Base-by-base conservation (phyloP, 2,797 vertebrate species). In the Pterois miles region DNA sequence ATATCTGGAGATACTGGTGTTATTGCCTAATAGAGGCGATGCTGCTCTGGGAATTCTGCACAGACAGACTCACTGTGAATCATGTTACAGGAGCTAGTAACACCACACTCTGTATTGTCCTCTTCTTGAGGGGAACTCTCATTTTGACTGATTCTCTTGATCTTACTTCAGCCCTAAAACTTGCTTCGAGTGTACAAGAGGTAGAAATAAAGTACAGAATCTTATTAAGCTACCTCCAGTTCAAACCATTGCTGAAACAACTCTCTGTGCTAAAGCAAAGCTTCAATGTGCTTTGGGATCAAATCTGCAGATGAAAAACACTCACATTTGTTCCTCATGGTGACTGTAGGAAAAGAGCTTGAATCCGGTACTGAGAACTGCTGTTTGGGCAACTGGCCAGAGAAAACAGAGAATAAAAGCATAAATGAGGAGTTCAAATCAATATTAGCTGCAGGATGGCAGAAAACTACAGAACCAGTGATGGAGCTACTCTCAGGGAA, bases 301-400 rank as follows among this genome's bases (percentile, higher is more conserved):
- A 2, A 68, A 67, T 70, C 52, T 60, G 50, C 20, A 64, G 36
- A 70, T 54, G 46, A 40, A 60, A 40, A 20, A 78, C 63, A 94
- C 97, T 96, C 89, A 98, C 98, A 78, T 94, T 98, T 99, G 90
- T 90, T 96, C 92, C 98, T 96, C 96, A 99, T 95, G 8, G 96
- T 97, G 87, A 99, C 97, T 0, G 94, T 93, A 54, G 97, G 95
- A 81, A 97, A 89, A 0, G 96, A 95, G 58, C 94, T 96, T 0
- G 96, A 95, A 81, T 98, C 97, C 1, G 96, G 66, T 87, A 94
- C 90, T 85, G 95, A 46, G 94, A 91, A 88, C 94, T 95, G 94
- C 75, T 94, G 93, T 72, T 94, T 97, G 81, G 96, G 96, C 65
- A 96, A 84, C 95, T 96, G 20, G 85, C 27, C 16, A 92, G 56